A percentile compares a stretch with the other conserved stretches of the same genome.
These are phyloP conservation scores for Daphoenositta chrysoptera DNA, from an alignment of 2,113 vertebrate species.

Conservation along the genomic window DNA sequence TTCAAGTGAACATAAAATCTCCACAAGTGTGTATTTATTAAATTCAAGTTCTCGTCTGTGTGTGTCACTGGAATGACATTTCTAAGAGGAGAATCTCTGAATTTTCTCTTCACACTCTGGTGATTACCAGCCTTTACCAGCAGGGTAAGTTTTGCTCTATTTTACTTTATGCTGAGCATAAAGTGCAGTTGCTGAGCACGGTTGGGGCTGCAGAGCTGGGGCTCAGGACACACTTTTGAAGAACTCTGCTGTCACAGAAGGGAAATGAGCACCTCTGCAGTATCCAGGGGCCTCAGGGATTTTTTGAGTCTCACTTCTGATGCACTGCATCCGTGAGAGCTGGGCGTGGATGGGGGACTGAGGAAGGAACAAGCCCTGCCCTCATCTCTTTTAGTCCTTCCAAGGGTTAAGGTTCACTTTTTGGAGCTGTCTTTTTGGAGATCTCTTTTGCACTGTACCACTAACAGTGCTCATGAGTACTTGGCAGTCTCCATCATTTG, in stretches of 20 bases:
- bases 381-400: background rate
- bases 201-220: background rate
- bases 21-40: background rate
- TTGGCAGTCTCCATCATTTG: background rate
- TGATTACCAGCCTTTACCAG: background rate
- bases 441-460: background rate
- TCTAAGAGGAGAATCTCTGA: background rate
- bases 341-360: background rate
- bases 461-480: background rate
- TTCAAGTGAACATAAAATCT: background rate
- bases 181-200: too few relatives aligned
- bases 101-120: background rate
- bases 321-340: background rate
- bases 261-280: background rate
- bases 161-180: background rate
- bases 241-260: background rate
- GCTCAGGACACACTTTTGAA: accelerated
- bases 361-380: background rate
- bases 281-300: accelerated
- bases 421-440: background rate
- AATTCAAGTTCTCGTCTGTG: background rate
- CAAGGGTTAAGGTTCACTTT: background rate
- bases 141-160: background rate
- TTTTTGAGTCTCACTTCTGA: background rate
- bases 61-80: background rate